Evolutionary conservation across 2,797 vertebrate species (phyloP).

Genomic region (Siniperca obscura): DNA sequence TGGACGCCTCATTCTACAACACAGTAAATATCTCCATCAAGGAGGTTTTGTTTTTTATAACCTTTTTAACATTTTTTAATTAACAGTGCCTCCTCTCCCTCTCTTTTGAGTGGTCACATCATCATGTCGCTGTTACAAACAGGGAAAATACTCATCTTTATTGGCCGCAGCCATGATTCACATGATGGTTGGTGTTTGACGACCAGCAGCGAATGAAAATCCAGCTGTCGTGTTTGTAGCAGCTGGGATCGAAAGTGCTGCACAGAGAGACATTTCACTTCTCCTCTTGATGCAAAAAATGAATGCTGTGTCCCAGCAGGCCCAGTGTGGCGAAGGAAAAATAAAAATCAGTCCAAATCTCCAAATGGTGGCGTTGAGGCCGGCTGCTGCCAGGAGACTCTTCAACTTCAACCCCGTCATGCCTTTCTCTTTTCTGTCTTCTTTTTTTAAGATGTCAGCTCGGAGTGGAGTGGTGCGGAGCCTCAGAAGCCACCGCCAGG

Average conservation of each 20-base stretch:
- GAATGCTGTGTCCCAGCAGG: not conserved
- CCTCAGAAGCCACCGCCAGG: constrained; percentile 25
- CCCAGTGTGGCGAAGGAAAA: not conserved
- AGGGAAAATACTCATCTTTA: not conserved
- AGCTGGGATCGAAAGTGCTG: not conserved
- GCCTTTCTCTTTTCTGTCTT: not conserved
- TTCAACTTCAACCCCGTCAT: constrained; percentile 4
- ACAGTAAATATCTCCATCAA: not conserved
- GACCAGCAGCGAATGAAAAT: not conserved
- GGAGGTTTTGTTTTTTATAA: constrained; percentile 1
- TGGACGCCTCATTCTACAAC: constrained; percentile 15
- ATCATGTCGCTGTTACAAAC: not conserved
- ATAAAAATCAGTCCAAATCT: not conserved
- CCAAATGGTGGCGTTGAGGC: not conserved
- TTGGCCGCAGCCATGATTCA: not conserved
- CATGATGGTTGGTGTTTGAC: not conserved
- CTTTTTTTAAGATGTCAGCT: constrained; percentile 14
- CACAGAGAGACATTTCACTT: constrained; percentile 1
- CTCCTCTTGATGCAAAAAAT: not conserved
- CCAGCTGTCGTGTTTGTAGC: constrained; percentile 5
- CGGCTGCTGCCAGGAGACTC: constrained; percentile 13
- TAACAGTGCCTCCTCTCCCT: not conserved
- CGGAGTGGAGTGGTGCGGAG: not conserved
- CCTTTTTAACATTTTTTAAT: not conserved
- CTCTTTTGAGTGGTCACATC: not conserved